Conservation (phyloP, 2,888 invertebrate species). For the Ormyrus rosae region DNA sequence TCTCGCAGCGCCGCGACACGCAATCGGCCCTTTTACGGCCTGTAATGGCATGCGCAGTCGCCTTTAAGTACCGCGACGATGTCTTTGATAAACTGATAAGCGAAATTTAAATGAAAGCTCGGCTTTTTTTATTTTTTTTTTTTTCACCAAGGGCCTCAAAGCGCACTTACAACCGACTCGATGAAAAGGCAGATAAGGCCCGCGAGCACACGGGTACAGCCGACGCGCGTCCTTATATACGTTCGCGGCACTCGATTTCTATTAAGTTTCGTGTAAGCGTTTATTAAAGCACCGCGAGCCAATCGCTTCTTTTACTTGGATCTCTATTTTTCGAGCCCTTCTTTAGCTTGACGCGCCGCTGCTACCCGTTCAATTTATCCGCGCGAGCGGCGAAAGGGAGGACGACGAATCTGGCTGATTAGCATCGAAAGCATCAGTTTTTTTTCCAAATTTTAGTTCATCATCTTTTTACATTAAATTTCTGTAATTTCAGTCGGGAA, state of each 20-base stretch:
- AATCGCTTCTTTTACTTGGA: neutral
- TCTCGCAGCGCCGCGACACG: constrained; percentile 37
- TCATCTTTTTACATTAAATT: too few relatives aligned
- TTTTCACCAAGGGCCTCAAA: neutral
- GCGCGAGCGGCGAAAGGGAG: neutral
- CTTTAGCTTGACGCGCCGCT: constrained; percentile 3
- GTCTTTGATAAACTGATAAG: constrained; percentile 55
- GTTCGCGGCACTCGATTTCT: constrained; percentile 34
- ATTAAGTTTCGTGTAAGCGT: constrained; percentile 52
- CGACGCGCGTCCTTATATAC: constrained; percentile 8
- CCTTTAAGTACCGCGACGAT: constrained; percentile 28
- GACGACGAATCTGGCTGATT: too few relatives aligned
- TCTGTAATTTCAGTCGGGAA: too few relatives aligned
- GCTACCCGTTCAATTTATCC: constrained; percentile 1
- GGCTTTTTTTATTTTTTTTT: constrained; percentile 11
- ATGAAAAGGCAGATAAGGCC: constrained; percentile 51
- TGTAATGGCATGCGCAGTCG: constrained; percentile 50
- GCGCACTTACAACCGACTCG: constrained; percentile 30
- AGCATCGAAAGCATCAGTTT: too few relatives aligned
- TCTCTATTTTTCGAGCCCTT: neutral
- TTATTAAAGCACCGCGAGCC: constrained; percentile 41
- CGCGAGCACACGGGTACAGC: neutral
- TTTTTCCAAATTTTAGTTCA: too few relatives aligned
- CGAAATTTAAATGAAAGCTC: constrained; percentile 49
- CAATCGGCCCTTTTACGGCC: constrained; percentile 52